phyloP scores from a whole-genome alignment of 2,113 vertebrate species.

The Actenoides lindsayi region DNA sequence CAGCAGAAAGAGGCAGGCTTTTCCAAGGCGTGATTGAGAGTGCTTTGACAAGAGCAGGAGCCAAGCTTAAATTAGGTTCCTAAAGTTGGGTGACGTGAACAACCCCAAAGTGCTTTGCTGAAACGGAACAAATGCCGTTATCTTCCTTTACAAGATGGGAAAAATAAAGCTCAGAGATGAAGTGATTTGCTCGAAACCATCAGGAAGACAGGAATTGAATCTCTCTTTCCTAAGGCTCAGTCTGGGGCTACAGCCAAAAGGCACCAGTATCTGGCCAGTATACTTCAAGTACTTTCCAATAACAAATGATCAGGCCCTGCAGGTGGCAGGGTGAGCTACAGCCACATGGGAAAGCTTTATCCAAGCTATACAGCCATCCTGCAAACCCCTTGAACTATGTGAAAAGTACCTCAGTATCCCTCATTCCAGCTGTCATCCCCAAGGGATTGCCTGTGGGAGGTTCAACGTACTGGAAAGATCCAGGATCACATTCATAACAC shows the following conservation, averaged over 20 bases:
- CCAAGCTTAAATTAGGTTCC: constrained; percentile 26
- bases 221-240: background rate
- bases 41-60: constrained; percentile 7
- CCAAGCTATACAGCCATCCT: background rate
- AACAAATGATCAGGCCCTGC: background rate
- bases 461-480: background rate
- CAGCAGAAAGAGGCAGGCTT: background rate
- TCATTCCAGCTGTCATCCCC: background rate
- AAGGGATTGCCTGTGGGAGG: background rate
- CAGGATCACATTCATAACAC: background rate
- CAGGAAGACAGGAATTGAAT: background rate
- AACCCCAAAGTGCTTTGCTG: constrained; percentile 2
- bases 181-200: background rate
- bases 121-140: background rate
- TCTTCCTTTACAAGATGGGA: constrained; percentile 22
- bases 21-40: background rate
- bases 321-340: background rate
- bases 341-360: background rate
- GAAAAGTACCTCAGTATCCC: background rate
- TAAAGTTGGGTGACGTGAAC: background rate
- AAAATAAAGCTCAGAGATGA: constrained; percentile 19
- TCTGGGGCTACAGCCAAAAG: constrained; percentile 25
- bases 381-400: background rate
- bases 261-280: background rate
- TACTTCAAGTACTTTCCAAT: constrained; percentile 12